A percentile compares a stretch with the other conserved stretches of the same genome.
Conservation (phyloP, 1,140 invertebrate species). For the Yoshiicerus persimilis region DNA sequence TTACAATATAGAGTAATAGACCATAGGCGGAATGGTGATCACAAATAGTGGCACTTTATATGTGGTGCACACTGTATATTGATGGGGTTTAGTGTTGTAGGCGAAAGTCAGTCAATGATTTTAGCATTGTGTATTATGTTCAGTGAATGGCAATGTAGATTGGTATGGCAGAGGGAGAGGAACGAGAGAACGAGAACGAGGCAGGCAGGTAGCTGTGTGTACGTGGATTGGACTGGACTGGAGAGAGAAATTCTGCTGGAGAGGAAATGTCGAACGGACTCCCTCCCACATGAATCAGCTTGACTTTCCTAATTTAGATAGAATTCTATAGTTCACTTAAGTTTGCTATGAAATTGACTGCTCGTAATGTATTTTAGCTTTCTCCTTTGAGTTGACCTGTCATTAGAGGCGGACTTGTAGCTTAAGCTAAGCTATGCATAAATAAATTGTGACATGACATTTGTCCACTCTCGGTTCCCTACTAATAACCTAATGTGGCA, state of each 20-base stretch:
- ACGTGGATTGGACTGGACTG: too few species aligned
- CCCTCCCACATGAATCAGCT: slow-evolving; percentile 1
- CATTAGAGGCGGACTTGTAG: not conserved
- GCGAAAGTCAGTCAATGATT: too few species aligned
- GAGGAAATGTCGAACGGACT: not conserved
- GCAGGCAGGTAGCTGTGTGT: too few species aligned
- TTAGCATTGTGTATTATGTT: too few species aligned
- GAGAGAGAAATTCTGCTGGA: not conserved
- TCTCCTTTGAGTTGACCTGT: not conserved
- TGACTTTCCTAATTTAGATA: slow-evolving; percentile 15
- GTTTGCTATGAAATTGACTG: not conserved
- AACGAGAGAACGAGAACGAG: too few species aligned
- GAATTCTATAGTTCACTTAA: not conserved
- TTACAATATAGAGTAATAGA: too few species aligned
- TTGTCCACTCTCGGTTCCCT: not conserved
- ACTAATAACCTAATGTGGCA: not conserved
- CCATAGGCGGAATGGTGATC: too few species aligned
- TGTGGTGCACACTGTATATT: too few species aligned
- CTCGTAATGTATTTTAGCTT: not conserved
- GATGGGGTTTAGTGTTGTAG: too few species aligned
- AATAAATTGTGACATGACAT: slow-evolving; percentile 18
- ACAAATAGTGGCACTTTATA: too few species aligned
- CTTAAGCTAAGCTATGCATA: not conserved
- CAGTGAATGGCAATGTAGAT: too few species aligned
- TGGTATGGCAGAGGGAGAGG: too few species aligned